Evolutionary conservation across 2,113 vertebrate species (phyloP).

Genomic region (Diadophis punctatus): DNA sequence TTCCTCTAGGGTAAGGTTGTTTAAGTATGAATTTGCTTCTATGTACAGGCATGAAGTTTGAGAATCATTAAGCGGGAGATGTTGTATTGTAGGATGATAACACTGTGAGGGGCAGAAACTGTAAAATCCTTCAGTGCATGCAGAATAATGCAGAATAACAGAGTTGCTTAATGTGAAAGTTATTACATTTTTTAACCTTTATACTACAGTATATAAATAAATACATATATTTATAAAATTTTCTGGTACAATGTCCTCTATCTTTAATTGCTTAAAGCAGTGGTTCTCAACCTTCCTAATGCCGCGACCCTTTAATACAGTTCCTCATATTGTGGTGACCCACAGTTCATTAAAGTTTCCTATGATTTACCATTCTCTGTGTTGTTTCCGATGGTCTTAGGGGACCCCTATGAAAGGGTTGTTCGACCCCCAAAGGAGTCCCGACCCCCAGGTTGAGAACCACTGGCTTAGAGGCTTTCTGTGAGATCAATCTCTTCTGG

Average conservation of each 20-base stretch:
- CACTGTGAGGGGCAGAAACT: not conserved
- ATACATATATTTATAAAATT: not conserved
- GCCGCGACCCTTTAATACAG: too few species aligned
- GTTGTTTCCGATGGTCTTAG: too few species aligned
- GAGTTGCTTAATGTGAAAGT: not conserved
- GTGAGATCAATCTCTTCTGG: not conserved
- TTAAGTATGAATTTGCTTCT: not conserved
- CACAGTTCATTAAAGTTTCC: too few species aligned
- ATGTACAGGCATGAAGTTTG: not conserved
- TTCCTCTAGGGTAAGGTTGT: not conserved
- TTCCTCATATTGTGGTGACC: too few species aligned
- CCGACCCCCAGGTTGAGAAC: too few species aligned
- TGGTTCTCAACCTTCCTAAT: too few species aligned
- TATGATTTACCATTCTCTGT: too few species aligned
- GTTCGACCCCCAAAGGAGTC: too few species aligned
- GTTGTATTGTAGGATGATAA: not conserved
- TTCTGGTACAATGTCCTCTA: not conserved
- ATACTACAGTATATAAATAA: not conserved
- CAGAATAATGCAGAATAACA: too few species aligned
- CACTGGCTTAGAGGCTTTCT: not conserved
- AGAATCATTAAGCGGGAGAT: not conserved
- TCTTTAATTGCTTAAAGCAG: not conserved
- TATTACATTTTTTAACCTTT: not conserved
- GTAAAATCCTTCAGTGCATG: not conserved
- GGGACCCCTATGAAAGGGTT: too few species aligned